Evolutionary conservation across 2,888 invertebrate species (phyloP), one percentile per base, ranked within the genome.

Genomic region (Acleris holmiana): DNA sequence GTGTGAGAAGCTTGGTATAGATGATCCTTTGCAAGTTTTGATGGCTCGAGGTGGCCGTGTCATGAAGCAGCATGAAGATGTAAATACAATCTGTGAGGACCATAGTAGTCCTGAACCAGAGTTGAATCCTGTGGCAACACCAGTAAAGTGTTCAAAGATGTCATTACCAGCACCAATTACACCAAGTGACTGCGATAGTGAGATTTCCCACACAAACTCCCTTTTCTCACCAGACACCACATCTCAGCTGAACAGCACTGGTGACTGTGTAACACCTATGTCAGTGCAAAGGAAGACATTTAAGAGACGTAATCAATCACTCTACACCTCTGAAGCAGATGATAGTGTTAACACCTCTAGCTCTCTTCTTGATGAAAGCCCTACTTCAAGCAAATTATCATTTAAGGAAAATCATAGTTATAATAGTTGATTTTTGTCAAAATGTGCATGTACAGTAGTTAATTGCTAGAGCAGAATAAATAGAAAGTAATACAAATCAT

Each of bases 1-100:
- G 49, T 97, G 96, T 84, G 93, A 95, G 53, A 93, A 83, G 68
- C 83, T 97, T 46, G 94, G 95, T 0, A 94, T 99, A 62, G 96
- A 96, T 80, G 98, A 99, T 89, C 98, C 98, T 0, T 86, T 96
- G 15, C 93, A 93, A 69, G 87, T 96, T 44, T 82, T 96, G 0
- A 82, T 94, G 82, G 84, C 94, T 15, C 83, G 93, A 64, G 83
- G 83, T 21, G 93, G 94, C 0, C 84, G 93, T 67, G 82, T 78
- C 29, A 85, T 92, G 82, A 83, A 73, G 70, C 68, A 80, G 67
- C 78, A 83, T 41, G 35, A 35, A 13, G 66, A 59, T 67, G 61
- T 61, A 55, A 69, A 71, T 53, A 66, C 65, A 54, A 63, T 64
- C 15, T 56, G 60, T n/a, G 56, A 68, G 25, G 53, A n/a, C 13